Conservation (phyloP, 2,797 vertebrate genomes). For the Platyrinchus mystaceus region DNA sequence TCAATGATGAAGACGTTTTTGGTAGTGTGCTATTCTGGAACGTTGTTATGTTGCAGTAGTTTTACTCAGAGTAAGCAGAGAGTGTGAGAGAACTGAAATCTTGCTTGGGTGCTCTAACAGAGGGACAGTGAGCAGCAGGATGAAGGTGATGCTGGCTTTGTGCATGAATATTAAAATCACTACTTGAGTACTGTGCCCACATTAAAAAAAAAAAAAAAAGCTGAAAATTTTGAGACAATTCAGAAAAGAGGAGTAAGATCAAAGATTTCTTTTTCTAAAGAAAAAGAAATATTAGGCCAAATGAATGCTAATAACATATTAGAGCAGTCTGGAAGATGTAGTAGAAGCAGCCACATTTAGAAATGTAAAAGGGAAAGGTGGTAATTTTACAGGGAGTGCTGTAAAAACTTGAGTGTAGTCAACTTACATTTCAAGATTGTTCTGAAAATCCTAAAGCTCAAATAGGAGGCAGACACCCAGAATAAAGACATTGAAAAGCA, state of each 20-base stretch:
- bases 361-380: neutral
- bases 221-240: neutral
- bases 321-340: neutral
- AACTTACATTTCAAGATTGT: neutral
- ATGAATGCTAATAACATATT: neutral
- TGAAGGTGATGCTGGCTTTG: neutral
- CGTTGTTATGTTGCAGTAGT: neutral
- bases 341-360: neutral
- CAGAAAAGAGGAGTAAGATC: neutral
- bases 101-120: neutral
- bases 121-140: neutral
- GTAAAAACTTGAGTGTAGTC: neutral
- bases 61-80: neutral
- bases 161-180: neutral
- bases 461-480: neutral
- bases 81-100: neutral
- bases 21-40: neutral
- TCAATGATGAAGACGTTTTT: neutral
- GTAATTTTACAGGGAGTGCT: neutral
- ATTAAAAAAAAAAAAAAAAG: neutral
- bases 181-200: neutral
- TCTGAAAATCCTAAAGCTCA: neutral
- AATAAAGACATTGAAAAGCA: neutral
- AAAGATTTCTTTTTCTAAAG: neutral
- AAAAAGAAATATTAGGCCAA: neutral